A percentile compares a stretch with the other conserved stretches of the same genome.
Conservation (phyloP, 2,888 invertebrate species). For the Tipula vernalis region DNA sequence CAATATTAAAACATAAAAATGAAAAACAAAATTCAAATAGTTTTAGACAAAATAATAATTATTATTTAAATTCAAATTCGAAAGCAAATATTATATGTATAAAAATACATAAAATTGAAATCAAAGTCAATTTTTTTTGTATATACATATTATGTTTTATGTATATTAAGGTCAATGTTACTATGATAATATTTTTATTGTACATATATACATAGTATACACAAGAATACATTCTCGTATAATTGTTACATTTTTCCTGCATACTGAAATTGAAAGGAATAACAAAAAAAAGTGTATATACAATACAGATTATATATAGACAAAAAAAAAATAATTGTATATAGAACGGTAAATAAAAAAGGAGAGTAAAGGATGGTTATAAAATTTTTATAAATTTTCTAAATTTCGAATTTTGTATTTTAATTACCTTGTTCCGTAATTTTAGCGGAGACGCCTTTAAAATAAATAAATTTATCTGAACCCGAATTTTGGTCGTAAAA, state of each 20-base stretch:
- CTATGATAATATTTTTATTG: neutral
- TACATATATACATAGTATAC: neutral
- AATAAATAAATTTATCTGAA: no score
- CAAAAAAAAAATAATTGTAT: neutral
- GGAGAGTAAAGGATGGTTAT: neutral
- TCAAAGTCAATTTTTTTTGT: neutral
- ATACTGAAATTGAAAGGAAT: neutral
- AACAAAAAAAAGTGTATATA: neutral
- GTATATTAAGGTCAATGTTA: neutral
- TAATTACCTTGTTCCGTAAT: neutral
- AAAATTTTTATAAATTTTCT: neutral
- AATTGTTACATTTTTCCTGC: neutral
- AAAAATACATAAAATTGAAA: neutral
- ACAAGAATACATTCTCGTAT: neutral
- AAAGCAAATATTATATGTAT: no score
- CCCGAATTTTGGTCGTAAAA: no score
- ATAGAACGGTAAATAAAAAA: neutral
- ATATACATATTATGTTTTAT: neutral
- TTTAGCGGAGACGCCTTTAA: no score
- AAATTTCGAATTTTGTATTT: neutral
- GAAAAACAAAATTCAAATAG: neutral
- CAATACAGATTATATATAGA: neutral
- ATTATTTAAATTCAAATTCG: neutral
- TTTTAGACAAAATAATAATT: neutral
- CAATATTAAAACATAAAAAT: neutral